Evolutionary conservation across 2,888 invertebrate genomes (phyloP).

Genomic region (Adelognathus sp.): DNA sequence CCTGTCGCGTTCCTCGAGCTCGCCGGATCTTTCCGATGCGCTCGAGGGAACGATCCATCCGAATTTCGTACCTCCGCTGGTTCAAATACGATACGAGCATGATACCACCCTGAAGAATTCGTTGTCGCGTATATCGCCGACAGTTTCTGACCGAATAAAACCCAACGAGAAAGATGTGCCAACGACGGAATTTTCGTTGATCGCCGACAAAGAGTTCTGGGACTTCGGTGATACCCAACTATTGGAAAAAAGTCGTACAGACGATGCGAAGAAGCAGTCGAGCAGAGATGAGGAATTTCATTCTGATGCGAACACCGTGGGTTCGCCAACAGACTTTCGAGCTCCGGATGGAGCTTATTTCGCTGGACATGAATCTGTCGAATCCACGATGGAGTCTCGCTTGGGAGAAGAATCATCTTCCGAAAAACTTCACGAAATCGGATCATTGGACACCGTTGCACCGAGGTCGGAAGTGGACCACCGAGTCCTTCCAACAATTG

Average conservation of each 20-base stretch:
- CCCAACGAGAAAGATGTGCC: not conserved
- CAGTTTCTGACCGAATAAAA: not conserved
- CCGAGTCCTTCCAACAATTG: no score
- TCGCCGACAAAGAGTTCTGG: constrained; percentile 30
- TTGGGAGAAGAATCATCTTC: no score
- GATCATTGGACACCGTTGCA: no score
- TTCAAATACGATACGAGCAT: not conserved
- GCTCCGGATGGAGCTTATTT: no score
- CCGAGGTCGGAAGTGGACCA: no score
- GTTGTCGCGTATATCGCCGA: not conserved
- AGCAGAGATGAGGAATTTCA: not conserved
- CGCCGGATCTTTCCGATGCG: constrained; percentile 30
- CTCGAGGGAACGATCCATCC: not conserved
- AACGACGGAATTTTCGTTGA: not conserved
- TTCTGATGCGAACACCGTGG: not conserved
- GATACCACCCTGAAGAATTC: not conserved
- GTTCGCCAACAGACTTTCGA: not conserved
- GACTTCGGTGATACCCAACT: constrained; percentile 30
- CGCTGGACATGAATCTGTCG: not conserved
- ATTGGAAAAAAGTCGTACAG: constrained; percentile 3
- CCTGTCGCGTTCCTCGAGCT: constrained; percentile 32
- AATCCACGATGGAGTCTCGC: not conserved
- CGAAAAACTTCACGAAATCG: no score
- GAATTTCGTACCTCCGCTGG: not conserved
- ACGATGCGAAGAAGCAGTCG: not conserved